Conservation (phyloP, 2,797 vertebrate species). For the Miichthys miiuy region DNA sequence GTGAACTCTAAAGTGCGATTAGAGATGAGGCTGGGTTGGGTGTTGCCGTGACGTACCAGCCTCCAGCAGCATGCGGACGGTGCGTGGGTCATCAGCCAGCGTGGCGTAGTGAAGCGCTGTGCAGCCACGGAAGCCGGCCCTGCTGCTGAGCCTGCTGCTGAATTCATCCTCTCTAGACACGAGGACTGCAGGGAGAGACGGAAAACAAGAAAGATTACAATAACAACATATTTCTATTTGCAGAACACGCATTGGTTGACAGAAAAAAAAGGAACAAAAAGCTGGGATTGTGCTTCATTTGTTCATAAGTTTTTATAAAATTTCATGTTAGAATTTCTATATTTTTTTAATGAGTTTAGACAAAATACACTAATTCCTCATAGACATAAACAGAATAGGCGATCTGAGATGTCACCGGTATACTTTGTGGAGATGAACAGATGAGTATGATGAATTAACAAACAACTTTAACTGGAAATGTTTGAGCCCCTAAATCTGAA, state of each 20-base stretch:
- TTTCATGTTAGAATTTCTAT: background rate
- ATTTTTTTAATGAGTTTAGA: background rate
- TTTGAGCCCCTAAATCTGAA: slow-evolving; percentile 13
- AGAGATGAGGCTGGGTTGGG: background rate
- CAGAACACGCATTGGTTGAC: background rate
- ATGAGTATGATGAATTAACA: slow-evolving; percentile 15
- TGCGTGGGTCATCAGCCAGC: slow-evolving; percentile 89
- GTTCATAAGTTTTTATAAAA: too few relatives aligned
- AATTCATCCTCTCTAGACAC: slow-evolving; percentile 97
- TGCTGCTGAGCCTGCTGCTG: slow-evolving; percentile 92
- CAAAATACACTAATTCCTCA: background rate
- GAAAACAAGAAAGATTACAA: background rate
- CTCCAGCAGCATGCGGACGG: slow-evolving; percentile 88
- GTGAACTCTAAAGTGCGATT: background rate
- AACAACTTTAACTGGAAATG: slow-evolving; percentile 15
- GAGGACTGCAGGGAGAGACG: slow-evolving; percentile 84
- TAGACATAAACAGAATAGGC: background rate
- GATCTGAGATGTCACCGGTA: background rate
- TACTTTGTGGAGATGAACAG: slow-evolving; percentile 5
- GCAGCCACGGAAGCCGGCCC: slow-evolving; percentile 94
- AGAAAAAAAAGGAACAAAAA: background rate
- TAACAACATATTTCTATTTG: background rate
- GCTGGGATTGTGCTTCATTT: background rate
- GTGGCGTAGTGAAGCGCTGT: slow-evolving; percentile 94
- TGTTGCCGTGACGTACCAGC: slow-evolving; percentile 66